A percentile compares a stretch with the other conserved stretches of the same genome.
Conservation (phyloP, 2,888 invertebrate genomes). For the Chloromyia formosa region DNA sequence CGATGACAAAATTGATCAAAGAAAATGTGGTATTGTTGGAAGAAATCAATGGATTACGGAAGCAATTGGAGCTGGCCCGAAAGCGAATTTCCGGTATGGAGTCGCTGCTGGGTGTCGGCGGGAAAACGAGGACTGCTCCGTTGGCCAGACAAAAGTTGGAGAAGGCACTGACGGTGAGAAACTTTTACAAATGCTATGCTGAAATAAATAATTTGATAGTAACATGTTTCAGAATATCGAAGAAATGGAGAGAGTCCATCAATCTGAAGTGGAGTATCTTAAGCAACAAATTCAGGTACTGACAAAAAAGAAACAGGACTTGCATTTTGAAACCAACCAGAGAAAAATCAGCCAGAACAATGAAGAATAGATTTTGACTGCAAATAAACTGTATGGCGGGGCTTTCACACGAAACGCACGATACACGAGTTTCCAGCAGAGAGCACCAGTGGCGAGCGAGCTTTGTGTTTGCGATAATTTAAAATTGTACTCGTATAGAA, state of each 20-base stretch:
- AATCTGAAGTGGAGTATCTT: conserved; percentile 40
- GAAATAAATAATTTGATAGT: too few relatives aligned
- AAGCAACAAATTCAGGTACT: conserved; percentile 45
- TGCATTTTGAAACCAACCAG: conserved; percentile 22
- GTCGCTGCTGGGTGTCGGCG: conserved; percentile 72
- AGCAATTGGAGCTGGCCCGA: conserved; percentile 73
- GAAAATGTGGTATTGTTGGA: conserved; percentile 81
- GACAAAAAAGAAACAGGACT: conserved; percentile 44
- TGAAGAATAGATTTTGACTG: not conserved
- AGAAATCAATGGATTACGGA: conserved; percentile 80
- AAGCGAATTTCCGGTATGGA: conserved; percentile 77
- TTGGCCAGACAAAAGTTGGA: conserved; percentile 72
- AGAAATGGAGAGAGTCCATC: conserved; percentile 56
- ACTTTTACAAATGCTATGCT: too few relatives aligned
- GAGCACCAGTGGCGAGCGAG: too few relatives aligned
- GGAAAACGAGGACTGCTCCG: conserved; percentile 68
- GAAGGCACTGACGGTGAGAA: conserved; percentile 67
- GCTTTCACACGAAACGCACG: not conserved
- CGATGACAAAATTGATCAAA: conserved; percentile 73
- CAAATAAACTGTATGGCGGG: not conserved
- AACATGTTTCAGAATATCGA: conserved; percentile 66
- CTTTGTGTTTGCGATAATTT: too few relatives aligned
- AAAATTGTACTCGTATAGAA: too few relatives aligned
- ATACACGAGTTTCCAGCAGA: too few relatives aligned
- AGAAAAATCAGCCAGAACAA: not conserved